phyloP scores from a whole-genome alignment of 1,140 invertebrate species.

The Melitaea cinxia region DNA sequence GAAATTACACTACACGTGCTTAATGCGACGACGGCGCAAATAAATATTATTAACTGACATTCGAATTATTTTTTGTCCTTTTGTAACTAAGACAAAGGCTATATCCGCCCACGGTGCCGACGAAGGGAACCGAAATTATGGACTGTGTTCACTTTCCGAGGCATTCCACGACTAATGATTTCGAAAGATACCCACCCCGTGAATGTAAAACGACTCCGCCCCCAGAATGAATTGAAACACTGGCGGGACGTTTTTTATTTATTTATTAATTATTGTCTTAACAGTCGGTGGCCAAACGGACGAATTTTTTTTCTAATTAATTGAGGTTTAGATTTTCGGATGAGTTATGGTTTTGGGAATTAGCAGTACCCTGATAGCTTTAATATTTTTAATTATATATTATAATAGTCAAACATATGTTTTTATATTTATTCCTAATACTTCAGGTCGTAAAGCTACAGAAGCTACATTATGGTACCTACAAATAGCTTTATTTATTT shows the following conservation, averaged over 20 bases:
- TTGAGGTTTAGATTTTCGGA: conserved; percentile 20
- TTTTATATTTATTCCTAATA: too few relatives aligned
- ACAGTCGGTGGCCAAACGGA: conserved; percentile 51
- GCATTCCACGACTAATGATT: conserved; percentile 78
- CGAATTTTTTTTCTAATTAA: conserved; percentile 30
- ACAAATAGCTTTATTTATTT: too few relatives aligned
- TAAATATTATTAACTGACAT: conserved; percentile 73
- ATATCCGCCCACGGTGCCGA: conserved; percentile 69
- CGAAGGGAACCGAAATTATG: conserved; percentile 70
- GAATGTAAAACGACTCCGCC: conserved; percentile 78
- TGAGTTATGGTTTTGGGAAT: conserved; percentile 19
- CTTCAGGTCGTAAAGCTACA: too few relatives aligned
- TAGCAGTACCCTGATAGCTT: background rate
- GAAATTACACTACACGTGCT: conserved; percentile 63
- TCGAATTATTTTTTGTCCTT: conserved; percentile 58
- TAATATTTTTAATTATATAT: background rate
- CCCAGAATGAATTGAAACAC: conserved; percentile 78
- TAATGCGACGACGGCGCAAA: conserved; percentile 43
- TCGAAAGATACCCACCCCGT: conserved; percentile 75
- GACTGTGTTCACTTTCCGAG: conserved; percentile 57
- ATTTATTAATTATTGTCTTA: conserved; percentile 78
- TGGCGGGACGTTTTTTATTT: conserved; percentile 57
- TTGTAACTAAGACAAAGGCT: conserved; percentile 70
- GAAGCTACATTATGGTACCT: too few relatives aligned
- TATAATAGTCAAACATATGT: too few relatives aligned